Evolutionary conservation across 2,888 invertebrate species (phyloP), one percentile per base, ranked within the genome.

Genomic region (Hetaerina titia): DNA sequence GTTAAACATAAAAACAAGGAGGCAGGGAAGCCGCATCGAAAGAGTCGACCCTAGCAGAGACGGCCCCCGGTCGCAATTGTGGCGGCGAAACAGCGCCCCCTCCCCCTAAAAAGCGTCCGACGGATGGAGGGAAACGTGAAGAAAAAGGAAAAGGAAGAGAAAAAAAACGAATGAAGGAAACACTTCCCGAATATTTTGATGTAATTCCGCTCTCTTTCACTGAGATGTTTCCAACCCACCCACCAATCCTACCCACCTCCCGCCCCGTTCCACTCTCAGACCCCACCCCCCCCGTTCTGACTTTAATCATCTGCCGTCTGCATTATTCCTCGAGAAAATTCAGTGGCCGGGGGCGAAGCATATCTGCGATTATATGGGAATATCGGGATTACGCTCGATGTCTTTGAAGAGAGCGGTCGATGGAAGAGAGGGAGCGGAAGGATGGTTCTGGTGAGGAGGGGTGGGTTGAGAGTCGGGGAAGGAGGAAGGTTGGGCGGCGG

Each of bases 1-100:
- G 25, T 31, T 7, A n/a, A 81, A 81, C 81, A 81, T 81, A 81
- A 81, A 81, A 81, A 81, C 81, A 31, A 81, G 81, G 81, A 31
- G 60, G 60, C 9, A 13, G 81, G 11, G 81, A 81, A 25, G 81
- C 31, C 81, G 25, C 81, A 8, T n/a, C n/a, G 7, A 69, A 69
- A 25, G 17, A 19, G 25, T 19, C 74, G 19, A 74, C 8, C 8
- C 25, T 9, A 69, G 69, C 22, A 19, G 69, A 69, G 81, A 81
- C 81, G 81, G 31, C 25, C 31, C 45, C 81, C 11, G 31, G 81
- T 81, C 81, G 22, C 81, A 11, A 81, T 31, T 13, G 81, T 31
- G 81, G 69, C 69, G 69, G 81, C 31, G 81, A 22, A 31, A 81
- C 7, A 81, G 7, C 22, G 31, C 0, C 81, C 7, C 2, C 31